These are phyloP conservation scores for Fragum whitleyi DNA, from an alignment of 2,888 invertebrate species.

Conservation along the genomic window DNA sequence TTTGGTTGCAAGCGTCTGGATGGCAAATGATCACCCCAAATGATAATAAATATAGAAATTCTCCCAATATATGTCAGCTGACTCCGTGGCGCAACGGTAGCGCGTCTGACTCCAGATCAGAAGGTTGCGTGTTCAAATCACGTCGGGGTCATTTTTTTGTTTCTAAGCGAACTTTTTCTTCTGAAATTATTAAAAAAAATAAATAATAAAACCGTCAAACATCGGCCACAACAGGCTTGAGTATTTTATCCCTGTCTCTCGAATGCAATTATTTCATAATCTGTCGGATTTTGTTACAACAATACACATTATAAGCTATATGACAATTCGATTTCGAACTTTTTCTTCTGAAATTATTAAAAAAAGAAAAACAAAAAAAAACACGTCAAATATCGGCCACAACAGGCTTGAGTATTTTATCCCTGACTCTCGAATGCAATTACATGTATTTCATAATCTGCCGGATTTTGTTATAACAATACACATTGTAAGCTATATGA, in stretches of 20 bases:
- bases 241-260: not conserved
- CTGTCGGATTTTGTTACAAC: not conserved
- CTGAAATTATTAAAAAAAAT: no score
- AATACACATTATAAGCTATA: not conserved
- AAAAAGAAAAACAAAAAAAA: no score
- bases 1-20: not conserved
- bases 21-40: not conserved
- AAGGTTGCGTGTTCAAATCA: constrained; percentile 33
- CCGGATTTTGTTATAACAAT: not conserved
- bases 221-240: not conserved
- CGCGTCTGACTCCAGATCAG: constrained; percentile 31
- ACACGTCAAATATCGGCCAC: not conserved
- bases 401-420: not conserved
- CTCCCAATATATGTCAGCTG: not conserved
- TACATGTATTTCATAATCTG: not conserved
- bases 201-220: not conserved
- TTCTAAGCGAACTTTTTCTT: not conserved
- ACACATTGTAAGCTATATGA: not conserved
- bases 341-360: no score
- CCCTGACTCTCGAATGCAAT: not conserved
- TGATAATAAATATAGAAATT: no score
- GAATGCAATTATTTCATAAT: not conserved
- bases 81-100: constrained; percentile 29
- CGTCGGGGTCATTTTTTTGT: constrained; percentile 16
- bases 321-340: not conserved